Percentiles rank a stretch among this genome's conserved stretches.
These are phyloP conservation scores for Thyatira batis DNA, from an alignment of 2,888 invertebrate genomes.

Conservation along the genomic window DNA sequence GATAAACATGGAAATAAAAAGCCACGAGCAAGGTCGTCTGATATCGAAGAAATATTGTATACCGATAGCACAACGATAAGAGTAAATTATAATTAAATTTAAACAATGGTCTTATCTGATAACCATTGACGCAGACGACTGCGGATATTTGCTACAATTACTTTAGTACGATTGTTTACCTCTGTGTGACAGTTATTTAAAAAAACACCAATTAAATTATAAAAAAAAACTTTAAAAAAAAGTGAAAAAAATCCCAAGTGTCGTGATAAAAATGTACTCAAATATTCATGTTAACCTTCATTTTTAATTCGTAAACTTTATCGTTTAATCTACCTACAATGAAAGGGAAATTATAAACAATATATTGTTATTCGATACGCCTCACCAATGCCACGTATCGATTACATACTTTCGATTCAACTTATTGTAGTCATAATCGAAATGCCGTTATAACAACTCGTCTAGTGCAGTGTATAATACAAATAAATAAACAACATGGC, in stretches of 20 bases:
- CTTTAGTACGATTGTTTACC: background rate
- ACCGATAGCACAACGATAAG: conserved; percentile 1
- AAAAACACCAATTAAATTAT: too few relatives aligned
- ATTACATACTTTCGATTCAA: background rate
- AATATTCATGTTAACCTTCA: background rate
- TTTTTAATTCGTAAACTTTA: background rate
- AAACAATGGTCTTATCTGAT: conserved; percentile 37
- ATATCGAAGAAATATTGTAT: background rate
- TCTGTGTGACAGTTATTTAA: background rate
- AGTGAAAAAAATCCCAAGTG: background rate
- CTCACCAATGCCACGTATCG: background rate
- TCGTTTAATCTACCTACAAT: background rate
- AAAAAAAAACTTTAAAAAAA: background rate
- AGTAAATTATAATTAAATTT: conserved; percentile 26
- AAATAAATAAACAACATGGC: conserved; percentile 39
- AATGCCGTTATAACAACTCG: background rate
- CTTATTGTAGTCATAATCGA: background rate
- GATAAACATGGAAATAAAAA: background rate
- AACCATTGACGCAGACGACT: conserved; percentile 22
- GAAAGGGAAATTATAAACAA: background rate
- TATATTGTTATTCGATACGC: background rate
- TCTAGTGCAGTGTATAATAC: background rate
- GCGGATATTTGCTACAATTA: conserved; percentile 26
- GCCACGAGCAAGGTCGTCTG: background rate
- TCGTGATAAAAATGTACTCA: too few relatives aligned